These are phyloP conservation scores for Globodera ellingtonae DNA, from an alignment of 1,140 invertebrate species.

Conservation along the genomic window DNA sequence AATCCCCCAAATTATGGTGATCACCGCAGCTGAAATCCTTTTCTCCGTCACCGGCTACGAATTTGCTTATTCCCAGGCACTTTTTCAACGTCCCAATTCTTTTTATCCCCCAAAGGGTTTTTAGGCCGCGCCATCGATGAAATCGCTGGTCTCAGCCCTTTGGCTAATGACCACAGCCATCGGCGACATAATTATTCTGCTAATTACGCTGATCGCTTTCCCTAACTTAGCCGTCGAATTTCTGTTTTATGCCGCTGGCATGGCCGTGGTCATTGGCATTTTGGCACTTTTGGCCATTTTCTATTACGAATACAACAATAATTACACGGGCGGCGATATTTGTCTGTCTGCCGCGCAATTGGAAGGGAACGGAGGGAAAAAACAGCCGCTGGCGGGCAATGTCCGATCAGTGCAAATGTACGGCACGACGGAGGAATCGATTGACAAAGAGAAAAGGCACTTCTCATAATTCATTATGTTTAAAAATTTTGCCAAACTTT, in stretches of 20 bases:
- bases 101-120: not conserved
- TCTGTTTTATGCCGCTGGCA: constrained; percentile 41
- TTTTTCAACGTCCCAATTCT: not conserved
- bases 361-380: constrained; percentile 38
- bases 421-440: constrained; percentile 22
- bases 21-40: constrained; percentile 72
- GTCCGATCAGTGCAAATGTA: constrained; percentile 70
- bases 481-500: too few species aligned
- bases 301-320: constrained; percentile 39
- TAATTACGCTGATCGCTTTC: constrained; percentile 75
- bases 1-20: constrained; percentile 70
- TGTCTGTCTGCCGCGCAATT: too few species aligned
- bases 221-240: constrained; percentile 68
- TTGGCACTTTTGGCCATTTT: constrained; percentile 34
- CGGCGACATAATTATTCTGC: constrained; percentile 85
- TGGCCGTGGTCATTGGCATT: constrained; percentile 30
- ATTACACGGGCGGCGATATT: constrained; percentile 22
- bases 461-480: not conserved
- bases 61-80: constrained; percentile 62
- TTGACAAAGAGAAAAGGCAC: not conserved
- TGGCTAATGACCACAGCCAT: constrained; percentile 86
- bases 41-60: constrained; percentile 62
- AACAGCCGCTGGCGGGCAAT: constrained; percentile 2
- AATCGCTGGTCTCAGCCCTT: constrained; percentile 77
- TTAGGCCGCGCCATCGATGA: constrained; percentile 68